Conservation (phyloP, 2,113 vertebrate species). For the Ptychochromis oligacanthus region DNA sequence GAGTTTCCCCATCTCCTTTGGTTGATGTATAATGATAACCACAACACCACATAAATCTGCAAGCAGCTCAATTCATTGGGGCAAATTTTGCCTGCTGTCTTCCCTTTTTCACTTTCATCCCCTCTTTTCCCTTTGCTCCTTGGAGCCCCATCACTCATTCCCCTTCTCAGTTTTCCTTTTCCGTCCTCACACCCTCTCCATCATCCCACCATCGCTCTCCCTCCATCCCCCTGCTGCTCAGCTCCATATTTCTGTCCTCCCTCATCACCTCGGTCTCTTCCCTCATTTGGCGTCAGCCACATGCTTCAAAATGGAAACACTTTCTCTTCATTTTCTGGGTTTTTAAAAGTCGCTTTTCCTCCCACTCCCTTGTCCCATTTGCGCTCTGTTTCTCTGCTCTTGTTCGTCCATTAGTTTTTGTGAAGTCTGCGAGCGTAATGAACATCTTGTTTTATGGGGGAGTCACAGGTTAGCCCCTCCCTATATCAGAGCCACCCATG, state of each 20-base stretch:
- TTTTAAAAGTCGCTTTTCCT: constrained; percentile 28
- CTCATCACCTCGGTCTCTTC: constrained; percentile 54
- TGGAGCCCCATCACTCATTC: constrained; percentile 69
- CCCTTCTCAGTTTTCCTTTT: constrained; percentile 71
- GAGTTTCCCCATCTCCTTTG: constrained; percentile 52
- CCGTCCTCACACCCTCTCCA: constrained; percentile 70
- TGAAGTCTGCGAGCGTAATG: constrained; percentile 45
- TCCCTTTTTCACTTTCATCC: constrained; percentile 68
- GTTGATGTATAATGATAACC: constrained; percentile 71
- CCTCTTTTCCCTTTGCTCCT: constrained; percentile 59
- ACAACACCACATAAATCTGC: constrained; percentile 71
- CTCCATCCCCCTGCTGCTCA: constrained; percentile 51
- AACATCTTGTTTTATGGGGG: constrained; percentile 56
- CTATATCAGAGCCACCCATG: constrained; percentile 50
- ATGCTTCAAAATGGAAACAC: constrained; percentile 54
- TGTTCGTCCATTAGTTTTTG: constrained; percentile 50
- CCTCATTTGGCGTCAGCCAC: constrained; percentile 33
- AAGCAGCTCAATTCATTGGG: constrained; percentile 65
- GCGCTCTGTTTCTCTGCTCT: constrained; percentile 34
- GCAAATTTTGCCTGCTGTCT: constrained; percentile 72
- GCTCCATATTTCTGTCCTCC: constrained; percentile 68
- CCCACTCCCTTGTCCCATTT: constrained; percentile 26
- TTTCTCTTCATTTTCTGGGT: constrained; percentile 45
- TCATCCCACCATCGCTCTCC: constrained; percentile 50
- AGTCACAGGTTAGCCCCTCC: constrained; percentile 53